A percentile compares a stretch with the other conserved stretches of the same genome.
These are phyloP conservation scores for Steinernema feltiae DNA, from an alignment of 1,140 invertebrate species.

Conservation along the genomic window DNA sequence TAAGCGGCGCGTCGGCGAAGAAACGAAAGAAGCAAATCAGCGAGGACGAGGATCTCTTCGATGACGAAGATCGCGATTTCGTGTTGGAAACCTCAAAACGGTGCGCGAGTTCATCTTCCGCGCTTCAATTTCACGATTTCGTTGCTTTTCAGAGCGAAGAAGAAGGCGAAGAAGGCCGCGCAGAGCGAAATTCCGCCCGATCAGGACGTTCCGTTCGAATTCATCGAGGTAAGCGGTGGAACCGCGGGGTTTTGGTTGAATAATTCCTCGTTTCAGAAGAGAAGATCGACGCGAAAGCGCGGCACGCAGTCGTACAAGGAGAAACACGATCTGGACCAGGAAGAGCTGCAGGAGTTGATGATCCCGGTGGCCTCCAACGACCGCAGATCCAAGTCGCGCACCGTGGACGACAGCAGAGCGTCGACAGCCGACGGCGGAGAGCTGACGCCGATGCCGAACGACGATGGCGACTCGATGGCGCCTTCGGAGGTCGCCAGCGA, in stretches of 20 bases:
- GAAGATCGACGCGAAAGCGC: not conserved
- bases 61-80: constrained; percentile 37
- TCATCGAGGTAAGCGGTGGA: not conserved
- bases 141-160: constrained; percentile 27
- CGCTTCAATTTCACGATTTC: constrained; percentile 17
- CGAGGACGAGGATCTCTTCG: constrained; percentile 25
- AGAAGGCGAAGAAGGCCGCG: constrained; percentile 21
- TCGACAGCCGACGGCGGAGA: not conserved
- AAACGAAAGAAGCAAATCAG: constrained; percentile 31
- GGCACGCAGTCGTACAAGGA: not conserved
- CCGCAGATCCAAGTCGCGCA: not conserved
- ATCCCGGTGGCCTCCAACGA: not conserved
- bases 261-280: not conserved
- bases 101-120: constrained; percentile 1
- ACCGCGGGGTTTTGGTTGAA: not conserved
- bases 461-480: constrained; percentile 3
- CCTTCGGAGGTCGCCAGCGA: not conserved
- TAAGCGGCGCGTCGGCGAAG: not conserved
- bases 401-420: not conserved
- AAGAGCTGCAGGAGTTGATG: not conserved
- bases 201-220: not conserved
- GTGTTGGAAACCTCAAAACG: constrained; percentile 27
- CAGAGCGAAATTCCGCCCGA: not conserved
- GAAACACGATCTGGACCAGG: not conserved
- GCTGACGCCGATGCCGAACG: constrained; percentile 1